A percentile compares a stretch with the other conserved stretches of the same genome.
phyloP scores from a whole-genome alignment of 2,113 vertebrate genomes.

The Nannospalax galili region DNA sequence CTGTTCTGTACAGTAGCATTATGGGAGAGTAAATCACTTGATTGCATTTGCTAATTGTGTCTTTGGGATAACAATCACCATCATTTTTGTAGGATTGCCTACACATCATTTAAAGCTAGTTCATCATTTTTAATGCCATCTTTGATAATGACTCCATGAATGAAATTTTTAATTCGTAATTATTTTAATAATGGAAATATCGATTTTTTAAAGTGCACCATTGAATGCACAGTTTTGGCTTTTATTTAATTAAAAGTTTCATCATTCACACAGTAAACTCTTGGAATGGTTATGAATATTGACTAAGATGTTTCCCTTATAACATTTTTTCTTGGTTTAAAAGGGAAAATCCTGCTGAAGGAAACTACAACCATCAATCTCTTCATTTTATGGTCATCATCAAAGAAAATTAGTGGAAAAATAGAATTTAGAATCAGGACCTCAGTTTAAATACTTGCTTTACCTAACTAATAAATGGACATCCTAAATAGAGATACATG shows the following conservation, averaged over 20 bases:
- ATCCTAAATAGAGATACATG: neutral
- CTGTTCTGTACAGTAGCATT: neutral
- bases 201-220: neutral
- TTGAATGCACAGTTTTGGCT: neutral
- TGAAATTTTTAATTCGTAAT: neutral
- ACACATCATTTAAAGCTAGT: conserved; percentile 10
- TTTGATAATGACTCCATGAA: neutral
- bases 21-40: neutral
- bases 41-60: neutral
- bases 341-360: neutral
- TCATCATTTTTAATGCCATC: neutral
- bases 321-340: conserved; percentile 22
- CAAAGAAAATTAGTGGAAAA: neutral
- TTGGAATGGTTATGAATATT: neutral
- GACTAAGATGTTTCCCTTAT: neutral
- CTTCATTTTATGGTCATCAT: neutral
- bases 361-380: neutral
- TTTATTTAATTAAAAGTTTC: conserved; percentile 33
- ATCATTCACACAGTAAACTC: neutral
- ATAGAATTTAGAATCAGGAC: neutral
- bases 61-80: neutral
- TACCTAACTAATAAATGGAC: neutral
- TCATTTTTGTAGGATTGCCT: neutral
- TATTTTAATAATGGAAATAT: neutral
- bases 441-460: neutral